Evolutionary conservation across 2,797 vertebrate genomes (phyloP).

Genomic region (Sebastes vulpes): DNA sequence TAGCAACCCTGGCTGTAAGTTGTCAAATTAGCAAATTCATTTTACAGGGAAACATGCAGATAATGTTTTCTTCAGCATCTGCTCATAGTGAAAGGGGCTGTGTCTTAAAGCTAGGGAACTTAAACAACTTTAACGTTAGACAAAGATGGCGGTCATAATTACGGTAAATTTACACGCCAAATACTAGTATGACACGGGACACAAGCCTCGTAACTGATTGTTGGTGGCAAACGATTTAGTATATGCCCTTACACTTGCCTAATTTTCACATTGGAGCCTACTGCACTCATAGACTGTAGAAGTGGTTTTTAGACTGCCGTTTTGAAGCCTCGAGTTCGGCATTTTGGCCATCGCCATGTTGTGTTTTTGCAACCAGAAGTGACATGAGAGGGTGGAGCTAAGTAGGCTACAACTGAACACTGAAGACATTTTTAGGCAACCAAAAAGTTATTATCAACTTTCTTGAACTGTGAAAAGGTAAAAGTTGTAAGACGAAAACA

Average conservation of each 20-base stretch:
- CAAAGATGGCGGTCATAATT: not conserved
- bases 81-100: not conserved
- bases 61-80: not conserved
- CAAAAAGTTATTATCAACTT: not conserved
- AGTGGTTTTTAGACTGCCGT: not conserved
- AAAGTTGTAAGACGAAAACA: too few relatives aligned
- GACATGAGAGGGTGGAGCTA: not conserved
- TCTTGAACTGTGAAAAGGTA: not conserved
- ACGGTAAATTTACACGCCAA: not conserved
- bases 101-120: not conserved
- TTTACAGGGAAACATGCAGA: not conserved
- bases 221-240: not conserved
- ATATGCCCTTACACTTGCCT: rapidly evolving
- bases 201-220: not conserved
- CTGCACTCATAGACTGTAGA: not conserved
- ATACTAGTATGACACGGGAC: not conserved
- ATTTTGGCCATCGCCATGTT: not conserved
- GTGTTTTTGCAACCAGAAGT: not conserved
- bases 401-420: not conserved
- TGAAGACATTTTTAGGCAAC: not conserved
- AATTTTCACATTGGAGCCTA: not conserved
- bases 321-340: not conserved
- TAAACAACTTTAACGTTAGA: not conserved
- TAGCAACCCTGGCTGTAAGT: not conserved
- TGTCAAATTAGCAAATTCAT: not conserved